phyloP scores from a whole-genome alignment of 2,888 invertebrate genomes.

The Aplocera efformata region DNA sequence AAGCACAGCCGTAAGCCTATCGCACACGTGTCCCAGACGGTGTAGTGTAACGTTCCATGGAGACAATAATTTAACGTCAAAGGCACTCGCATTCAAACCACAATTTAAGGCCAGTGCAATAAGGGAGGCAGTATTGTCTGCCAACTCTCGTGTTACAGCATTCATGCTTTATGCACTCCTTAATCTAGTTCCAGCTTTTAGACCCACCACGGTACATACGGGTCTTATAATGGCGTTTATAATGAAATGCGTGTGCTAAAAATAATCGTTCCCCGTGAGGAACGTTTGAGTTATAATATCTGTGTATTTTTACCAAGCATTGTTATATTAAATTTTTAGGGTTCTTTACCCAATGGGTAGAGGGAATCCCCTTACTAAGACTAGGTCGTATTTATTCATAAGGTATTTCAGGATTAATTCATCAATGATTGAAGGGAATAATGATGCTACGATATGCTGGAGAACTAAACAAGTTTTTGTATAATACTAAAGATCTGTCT shows the following conservation, averaged over 20 bases:
- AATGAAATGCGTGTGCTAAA: background rate
- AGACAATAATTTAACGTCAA: conserved; percentile 78
- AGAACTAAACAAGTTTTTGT: too few species aligned
- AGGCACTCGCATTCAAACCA: conserved; percentile 77
- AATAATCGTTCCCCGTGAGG: too few species aligned
- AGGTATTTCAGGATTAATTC: too few species aligned
- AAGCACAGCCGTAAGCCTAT: conserved; percentile 49
- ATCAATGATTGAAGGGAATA: too few species aligned
- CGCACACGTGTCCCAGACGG: conserved; percentile 67
- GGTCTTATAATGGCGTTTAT: conserved; percentile 46
- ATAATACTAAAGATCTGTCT: too few species aligned
- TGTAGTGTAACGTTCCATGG: conserved; percentile 69
- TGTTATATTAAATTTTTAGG: too few species aligned
- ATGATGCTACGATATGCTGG: too few species aligned
- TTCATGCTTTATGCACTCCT: conserved; percentile 59
- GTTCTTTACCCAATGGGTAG: too few species aligned
- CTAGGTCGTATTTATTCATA: too few species aligned
- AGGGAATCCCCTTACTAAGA: too few species aligned
- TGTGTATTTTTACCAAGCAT: too few species aligned
- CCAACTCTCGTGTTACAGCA: conserved; percentile 67
- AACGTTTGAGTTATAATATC: too few species aligned
- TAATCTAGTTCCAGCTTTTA: conserved; percentile 13
- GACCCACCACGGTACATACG: conserved; percentile 20
- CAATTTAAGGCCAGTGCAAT: conserved; percentile 78
- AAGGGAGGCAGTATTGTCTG: conserved; percentile 74